Conservation (phyloP, 2,113 vertebrate species). For the Crotalus viridis region DNA sequence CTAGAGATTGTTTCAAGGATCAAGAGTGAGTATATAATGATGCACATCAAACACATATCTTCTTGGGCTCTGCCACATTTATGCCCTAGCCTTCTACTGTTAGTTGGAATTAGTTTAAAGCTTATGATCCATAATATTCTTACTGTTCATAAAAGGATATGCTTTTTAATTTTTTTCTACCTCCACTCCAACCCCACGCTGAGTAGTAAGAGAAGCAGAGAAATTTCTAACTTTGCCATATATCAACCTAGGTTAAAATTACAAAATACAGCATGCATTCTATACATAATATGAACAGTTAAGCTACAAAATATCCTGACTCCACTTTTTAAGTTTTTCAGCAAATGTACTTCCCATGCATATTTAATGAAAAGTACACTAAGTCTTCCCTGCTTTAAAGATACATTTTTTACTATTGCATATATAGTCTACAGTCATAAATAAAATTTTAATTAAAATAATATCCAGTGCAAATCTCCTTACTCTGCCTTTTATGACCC, state of each 20-base stretch:
- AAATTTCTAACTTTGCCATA: slow-evolving; percentile 47
- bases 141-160: not conserved
- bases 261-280: slow-evolving; percentile 27
- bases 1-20: not conserved
- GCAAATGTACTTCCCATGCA: slow-evolving; percentile 30
- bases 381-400: slow-evolving; percentile 42
- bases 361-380: slow-evolving; percentile 29
- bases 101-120: not conserved
- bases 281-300: slow-evolving; percentile 37
- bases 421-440: slow-evolving; percentile 26
- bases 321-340: slow-evolving; percentile 4
- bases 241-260: slow-evolving; percentile 58
- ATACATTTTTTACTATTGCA: slow-evolving; percentile 20
- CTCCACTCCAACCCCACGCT: not conserved
- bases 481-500: not conserved
- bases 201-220: not conserved
- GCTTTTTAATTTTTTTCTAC: not conserved
- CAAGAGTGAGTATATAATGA: not conserved
- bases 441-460: slow-evolving; percentile 59
- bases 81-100: not conserved
- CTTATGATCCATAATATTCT: not conserved
- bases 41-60: no score
- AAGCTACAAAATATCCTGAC: slow-evolving; percentile 30
- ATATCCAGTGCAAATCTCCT: not conserved
- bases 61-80: not conserved